Percentiles rank a stretch among this genome's conserved stretches.
Conservation (phyloP, 2,113 vertebrate genomes). For the Sardina pilchardus region DNA sequence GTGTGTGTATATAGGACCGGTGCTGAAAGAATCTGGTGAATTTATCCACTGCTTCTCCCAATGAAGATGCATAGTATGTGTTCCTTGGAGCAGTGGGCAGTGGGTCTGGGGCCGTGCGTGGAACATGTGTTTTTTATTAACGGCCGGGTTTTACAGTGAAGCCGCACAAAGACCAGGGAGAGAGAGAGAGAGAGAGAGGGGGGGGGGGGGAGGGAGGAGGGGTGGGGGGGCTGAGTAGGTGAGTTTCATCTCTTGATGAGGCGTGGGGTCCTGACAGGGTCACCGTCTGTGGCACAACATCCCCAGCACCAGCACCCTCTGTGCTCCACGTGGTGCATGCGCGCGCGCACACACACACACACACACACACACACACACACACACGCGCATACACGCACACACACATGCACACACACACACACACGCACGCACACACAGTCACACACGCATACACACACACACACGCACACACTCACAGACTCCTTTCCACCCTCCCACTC, state of each 20-base stretch:
- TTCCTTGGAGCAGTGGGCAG: neutral
- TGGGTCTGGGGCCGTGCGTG: slow-evolving; percentile 62
- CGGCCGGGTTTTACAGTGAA: slow-evolving; percentile 73
- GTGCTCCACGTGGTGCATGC: neutral
- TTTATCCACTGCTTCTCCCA: neutral
- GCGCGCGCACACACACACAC: neutral
- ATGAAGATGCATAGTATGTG: neutral
- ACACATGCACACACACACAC: neutral
- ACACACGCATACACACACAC: neutral
- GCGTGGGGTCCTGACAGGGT: slow-evolving; percentile 68
- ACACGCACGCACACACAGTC: neutral
- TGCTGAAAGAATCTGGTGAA: slow-evolving; percentile 14
- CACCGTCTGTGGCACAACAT: slow-evolving; percentile 43
- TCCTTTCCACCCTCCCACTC: neutral
- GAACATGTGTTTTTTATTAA: slow-evolving; percentile 76
- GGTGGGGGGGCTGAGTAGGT: slow-evolving; percentile 70
- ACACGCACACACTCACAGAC: neutral
- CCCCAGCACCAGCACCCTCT: neutral
- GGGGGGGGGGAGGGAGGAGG: slow-evolving; percentile 8
- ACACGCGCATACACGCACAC: neutral
- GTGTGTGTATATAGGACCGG: neutral
- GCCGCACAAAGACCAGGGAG: slow-evolving; percentile 66
- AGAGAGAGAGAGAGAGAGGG: neutral
- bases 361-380: slow-evolving; percentile 22
- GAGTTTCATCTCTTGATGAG: slow-evolving; percentile 72